A percentile compares a stretch with the other conserved stretches of the same genome.
These are phyloP conservation scores for Eubasilissa splendida DNA, from an alignment of 2,888 invertebrate species.

Conservation along the genomic window DNA sequence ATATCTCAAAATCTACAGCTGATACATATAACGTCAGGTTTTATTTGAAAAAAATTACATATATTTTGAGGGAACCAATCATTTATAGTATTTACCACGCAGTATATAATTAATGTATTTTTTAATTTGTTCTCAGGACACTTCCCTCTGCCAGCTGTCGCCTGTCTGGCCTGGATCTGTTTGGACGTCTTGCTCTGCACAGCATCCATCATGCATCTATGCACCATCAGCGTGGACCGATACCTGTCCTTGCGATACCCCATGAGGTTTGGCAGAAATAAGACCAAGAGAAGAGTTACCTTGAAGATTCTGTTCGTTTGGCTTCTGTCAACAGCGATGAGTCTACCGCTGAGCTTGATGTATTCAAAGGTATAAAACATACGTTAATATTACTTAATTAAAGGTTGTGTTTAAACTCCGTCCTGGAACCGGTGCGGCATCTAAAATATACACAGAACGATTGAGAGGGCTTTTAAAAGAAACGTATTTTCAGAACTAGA, in stretches of 20 bases:
- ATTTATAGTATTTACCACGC: no score
- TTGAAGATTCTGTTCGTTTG: conserved; percentile 95
- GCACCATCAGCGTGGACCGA: conserved; percentile 96
- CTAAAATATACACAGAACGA: no score
- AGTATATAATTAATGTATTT: not conserved
- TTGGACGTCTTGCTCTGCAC: conserved; percentile 97
- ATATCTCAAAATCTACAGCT: no score
- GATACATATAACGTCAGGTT: no score
- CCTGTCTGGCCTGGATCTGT: conserved; percentile 95
- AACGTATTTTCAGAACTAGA: no score
- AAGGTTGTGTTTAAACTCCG: no score
- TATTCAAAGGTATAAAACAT: conserved; percentile 82
- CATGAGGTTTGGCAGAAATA: conserved; percentile 93
- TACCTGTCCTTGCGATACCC: conserved; percentile 93
- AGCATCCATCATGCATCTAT: conserved; percentile 96
- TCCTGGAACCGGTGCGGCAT: no score
- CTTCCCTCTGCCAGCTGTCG: conserved; percentile 86
- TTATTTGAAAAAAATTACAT: no score
- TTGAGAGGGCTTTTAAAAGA: no score
- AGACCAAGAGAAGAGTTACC: conserved; percentile 86
- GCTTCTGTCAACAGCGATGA: conserved; percentile 93
- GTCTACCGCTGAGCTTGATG: conserved; percentile 90
- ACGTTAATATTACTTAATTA: no score
- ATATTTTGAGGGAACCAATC: no score
- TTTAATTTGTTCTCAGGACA: conserved; percentile 74